A percentile compares a stretch with the other conserved stretches of the same genome.
Conservation (phyloP, 2,113 vertebrate species). For the Bostrychus sinensis region DNA sequence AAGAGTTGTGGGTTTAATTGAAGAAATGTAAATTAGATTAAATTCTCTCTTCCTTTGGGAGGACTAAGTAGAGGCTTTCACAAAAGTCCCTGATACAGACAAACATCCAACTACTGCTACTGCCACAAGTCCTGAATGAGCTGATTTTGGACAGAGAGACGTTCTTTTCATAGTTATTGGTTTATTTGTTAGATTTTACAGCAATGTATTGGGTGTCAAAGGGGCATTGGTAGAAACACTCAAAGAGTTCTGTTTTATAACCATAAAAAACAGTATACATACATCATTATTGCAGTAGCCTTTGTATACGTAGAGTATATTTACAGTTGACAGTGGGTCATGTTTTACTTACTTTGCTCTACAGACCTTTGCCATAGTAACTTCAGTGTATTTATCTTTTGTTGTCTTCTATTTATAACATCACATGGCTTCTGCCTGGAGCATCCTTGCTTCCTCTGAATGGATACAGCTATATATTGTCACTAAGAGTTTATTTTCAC, state of each 20-base stretch:
- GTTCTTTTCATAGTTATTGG: not conserved
- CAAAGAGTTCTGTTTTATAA: no score
- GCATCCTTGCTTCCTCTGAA: slow-evolving; percentile 31
- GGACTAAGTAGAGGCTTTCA: not conserved
- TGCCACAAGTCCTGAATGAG: not conserved
- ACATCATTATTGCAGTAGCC: not conserved
- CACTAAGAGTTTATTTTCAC: slow-evolving; percentile 40
- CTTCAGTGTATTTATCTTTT: slow-evolving; percentile 45
- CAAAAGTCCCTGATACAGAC: not conserved
- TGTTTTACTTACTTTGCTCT: slow-evolving; percentile 42
- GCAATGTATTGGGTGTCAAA: not conserved
- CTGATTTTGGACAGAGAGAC: no score
- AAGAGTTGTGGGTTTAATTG: slow-evolving; percentile 15
- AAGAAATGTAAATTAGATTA: slow-evolving; percentile 29
- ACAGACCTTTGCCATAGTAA: slow-evolving; percentile 20
- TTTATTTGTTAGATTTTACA: not conserved
- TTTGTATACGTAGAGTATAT: slow-evolving; percentile 26
- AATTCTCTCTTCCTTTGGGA: slow-evolving; percentile 17
- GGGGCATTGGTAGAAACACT: no score
- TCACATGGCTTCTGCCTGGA: slow-evolving; percentile 36
- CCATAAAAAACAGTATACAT: not conserved
- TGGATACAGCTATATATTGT: slow-evolving; percentile 53
- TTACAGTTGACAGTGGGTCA: slow-evolving; percentile 38
- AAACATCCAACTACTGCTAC: not conserved
- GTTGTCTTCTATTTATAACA: slow-evolving; percentile 42